Evolutionary conservation across 2,888 invertebrate genomes (phyloP), one percentile per base, ranked within the genome.

Genomic region (Cataglyphis albicans): DNA sequence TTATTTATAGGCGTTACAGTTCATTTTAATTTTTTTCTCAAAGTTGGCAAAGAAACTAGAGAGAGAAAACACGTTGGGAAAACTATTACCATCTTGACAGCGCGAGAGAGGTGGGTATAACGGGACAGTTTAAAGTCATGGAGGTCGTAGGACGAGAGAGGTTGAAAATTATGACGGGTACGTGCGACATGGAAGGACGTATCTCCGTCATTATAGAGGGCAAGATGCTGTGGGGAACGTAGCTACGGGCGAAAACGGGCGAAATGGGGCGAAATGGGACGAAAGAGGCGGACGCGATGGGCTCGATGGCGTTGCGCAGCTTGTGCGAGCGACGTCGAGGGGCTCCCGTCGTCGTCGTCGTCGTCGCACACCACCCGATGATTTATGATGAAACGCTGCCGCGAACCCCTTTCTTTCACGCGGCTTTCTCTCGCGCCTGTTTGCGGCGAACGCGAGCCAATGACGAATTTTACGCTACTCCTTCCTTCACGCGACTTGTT

Each of bases 151-250:
- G 21, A 67, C 18, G 76, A 80, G 81, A 83, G 82, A 80, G 83
- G 72, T 44, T 74, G 38, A 73, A 83, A 89, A 87, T 89, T 87
- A 89, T 85, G 82, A 84, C 65, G 48, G 61, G 72, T 81, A 86
- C 82, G 83, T 81, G 85, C 57, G 84, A 63, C 67, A 75, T 52
- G 18, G 48, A 15, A 74, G 83, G 72, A 83, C 80, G 68, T 76
- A 78, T 70, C 73, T 76, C 81, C 57, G 74, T 74, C 74, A 80
- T 70, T 80, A 70, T 61, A 72, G 41, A 32, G 38, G 41, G 44
- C 41, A 41, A 83, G 74, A 64, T 57, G 73, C 67, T 52, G 59
- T 21, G 75, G 18, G n/a, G 21, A 7, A 68, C 32, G 63, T 68
- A 41, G 55, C 63, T 44, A 44, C 41, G 81, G 67, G 52, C 57